Conservation (phyloP, 2,113 vertebrate genomes). For the Lophochroa leadbeateri region DNA sequence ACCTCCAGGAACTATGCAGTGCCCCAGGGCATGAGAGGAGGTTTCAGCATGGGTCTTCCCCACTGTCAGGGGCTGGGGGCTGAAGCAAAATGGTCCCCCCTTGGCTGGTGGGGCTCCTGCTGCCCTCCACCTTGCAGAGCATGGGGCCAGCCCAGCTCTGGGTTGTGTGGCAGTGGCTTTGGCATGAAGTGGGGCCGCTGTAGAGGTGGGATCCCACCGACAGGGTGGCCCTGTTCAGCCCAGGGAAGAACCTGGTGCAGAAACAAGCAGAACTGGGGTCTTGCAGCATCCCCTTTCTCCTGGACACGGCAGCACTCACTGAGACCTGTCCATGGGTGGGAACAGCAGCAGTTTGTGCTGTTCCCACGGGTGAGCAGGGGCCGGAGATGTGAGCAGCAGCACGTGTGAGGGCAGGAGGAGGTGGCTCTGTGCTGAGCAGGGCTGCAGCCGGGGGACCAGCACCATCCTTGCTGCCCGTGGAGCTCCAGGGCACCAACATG, state of each 20-base stretch:
- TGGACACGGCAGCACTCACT: neutral
- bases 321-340: fast-evolving
- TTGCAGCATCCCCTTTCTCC: neutral
- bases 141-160: neutral
- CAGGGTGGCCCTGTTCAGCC: neutral
- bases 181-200: fast-evolving
- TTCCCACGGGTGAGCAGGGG: neutral
- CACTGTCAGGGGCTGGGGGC: neutral
- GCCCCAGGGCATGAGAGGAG: too few species aligned
- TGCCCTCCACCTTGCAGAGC: fast-evolving
- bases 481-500: neutral
- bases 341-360: neutral
- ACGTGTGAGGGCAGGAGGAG: fast-evolving
- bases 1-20: neutral
- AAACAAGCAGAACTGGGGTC: neutral
- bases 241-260: neutral
- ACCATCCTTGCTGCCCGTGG: fast-evolving
- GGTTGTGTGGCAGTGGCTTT: fast-evolving
- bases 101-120: neutral
- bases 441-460: fast-evolving
- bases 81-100: neutral
- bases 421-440: neutral
- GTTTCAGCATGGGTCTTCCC: fast-evolving
- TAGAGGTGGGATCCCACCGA: neutral
- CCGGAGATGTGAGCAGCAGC: neutral